phyloP scores from a whole-genome alignment of 2,888 invertebrate genomes.

The Heteromurus nitidus region DNA sequence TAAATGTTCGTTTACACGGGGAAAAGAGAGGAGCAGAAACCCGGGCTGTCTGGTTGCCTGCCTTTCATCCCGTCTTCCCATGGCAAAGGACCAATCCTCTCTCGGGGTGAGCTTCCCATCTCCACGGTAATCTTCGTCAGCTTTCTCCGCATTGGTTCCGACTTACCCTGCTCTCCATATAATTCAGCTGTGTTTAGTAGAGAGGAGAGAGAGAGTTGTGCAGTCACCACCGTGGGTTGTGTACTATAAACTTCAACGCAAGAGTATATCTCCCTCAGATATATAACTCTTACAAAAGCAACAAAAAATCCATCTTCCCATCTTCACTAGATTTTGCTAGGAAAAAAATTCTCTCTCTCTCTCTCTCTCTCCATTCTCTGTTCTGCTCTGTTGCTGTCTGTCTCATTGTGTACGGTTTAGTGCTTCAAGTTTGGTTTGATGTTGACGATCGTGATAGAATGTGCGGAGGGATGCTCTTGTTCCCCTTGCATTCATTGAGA shows the following conservation, averaged over 20 bases:
- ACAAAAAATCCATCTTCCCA: too few species aligned
- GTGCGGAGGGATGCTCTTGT: too few species aligned
- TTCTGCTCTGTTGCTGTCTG: slow-evolving; percentile 4
- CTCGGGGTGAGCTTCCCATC: slow-evolving; percentile 65
- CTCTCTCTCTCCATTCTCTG: slow-evolving; percentile 1
- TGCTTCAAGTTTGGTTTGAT: neutral
- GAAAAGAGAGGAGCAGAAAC: slow-evolving; percentile 37
- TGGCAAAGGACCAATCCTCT: slow-evolving; percentile 69
- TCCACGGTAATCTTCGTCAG: slow-evolving; percentile 69
- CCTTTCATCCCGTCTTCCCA: slow-evolving; percentile 71
- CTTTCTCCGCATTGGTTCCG: slow-evolving; percentile 70
- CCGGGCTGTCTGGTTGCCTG: slow-evolving; percentile 63
- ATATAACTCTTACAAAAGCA: too few species aligned
- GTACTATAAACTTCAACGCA: too few species aligned
- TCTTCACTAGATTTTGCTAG: too few species aligned
- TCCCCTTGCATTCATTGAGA: too few species aligned
- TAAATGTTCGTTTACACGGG: slow-evolving; percentile 52
- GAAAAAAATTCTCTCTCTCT: too few species aligned
- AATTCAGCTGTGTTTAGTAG: neutral
- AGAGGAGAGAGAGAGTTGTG: too few species aligned
- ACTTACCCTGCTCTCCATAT: slow-evolving; percentile 44
- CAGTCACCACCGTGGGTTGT: too few species aligned
- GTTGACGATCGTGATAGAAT: neutral
- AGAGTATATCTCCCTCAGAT: too few species aligned
- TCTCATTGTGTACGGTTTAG: slow-evolving; percentile 5